Evolutionary conservation across 1,140 invertebrate genomes (phyloP).

Genomic region (Drosophila azteca): DNA sequence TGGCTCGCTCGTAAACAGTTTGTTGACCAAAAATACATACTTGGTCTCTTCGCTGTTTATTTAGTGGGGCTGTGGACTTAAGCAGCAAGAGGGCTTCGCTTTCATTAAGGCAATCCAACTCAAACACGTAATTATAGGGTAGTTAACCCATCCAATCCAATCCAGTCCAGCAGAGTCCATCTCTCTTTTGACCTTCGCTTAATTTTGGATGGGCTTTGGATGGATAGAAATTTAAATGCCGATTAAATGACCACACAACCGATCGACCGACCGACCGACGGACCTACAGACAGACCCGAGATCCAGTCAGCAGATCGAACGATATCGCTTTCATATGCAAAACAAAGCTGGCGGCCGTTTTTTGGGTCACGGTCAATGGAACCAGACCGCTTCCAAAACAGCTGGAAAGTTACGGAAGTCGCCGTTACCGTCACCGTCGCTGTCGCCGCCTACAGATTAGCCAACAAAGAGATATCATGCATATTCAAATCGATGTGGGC

Average conservation of each 20-base stretch:
- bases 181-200: slow-evolving; percentile 63
- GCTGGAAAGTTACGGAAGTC: slow-evolving; percentile 40
- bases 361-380: slow-evolving; percentile 80
- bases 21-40: slow-evolving; percentile 70
- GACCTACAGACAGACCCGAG: not conserved
- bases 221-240: slow-evolving; percentile 68
- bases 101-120: no score
- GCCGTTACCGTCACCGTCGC: not conserved
- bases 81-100: not conserved
- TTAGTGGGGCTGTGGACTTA: not conserved
- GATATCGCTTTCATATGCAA: slow-evolving; percentile 65
- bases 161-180: slow-evolving; percentile 13
- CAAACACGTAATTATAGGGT: slow-evolving; percentile 37
- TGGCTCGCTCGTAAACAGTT: slow-evolving; percentile 60
- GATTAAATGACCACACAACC: slow-evolving; percentile 26
- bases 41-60: slow-evolving; percentile 34
- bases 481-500: slow-evolving; percentile 29
- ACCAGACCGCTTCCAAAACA: slow-evolving; percentile 36
- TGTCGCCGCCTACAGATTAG: slow-evolving; percentile 35
- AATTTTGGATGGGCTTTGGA: slow-evolving; percentile 35
- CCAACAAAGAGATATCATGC: slow-evolving; percentile 32
- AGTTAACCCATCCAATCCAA: slow-evolving; percentile 13
- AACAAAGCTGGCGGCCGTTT: slow-evolving; percentile 43
- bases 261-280: not conserved
- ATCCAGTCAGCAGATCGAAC: slow-evolving; percentile 21